Evolutionary conservation across 2,888 invertebrate species (phyloP), one percentile per base, ranked within the genome.

Genomic region (Argyresthia goedartella): DNA sequence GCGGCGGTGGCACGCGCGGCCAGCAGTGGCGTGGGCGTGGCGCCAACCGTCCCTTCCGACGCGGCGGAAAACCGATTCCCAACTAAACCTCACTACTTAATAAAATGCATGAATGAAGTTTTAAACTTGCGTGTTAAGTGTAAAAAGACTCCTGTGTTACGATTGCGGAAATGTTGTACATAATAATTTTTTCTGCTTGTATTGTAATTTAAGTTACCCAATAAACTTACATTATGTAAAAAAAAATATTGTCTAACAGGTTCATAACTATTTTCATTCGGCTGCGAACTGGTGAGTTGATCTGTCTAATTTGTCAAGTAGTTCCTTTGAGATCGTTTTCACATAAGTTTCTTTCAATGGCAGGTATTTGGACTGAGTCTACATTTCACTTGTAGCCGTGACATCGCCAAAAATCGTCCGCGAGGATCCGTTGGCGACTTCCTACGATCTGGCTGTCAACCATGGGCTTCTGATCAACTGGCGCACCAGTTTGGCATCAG

Each of bases 161-260:
- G 63, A 64, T 63, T 71, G 71, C 66, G 65, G 67, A 71, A 70
- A 74, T 73, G 78, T 80, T 85, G 85, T 84, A 84, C 62, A 85
- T 81, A 82, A 70, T 77, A 77, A 69, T 75, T 69, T 75, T 69
- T 69, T 66, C 73, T 70, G 74, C 81, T 76, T 81, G 69, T 78
- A 73, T 71, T 76, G 39, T 75, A 74, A 73, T 69, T 75, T 65
- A 58, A 63, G 76, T 74, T 76, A 71, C 66, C 76, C 65, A 67
- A 73, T 62, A 75, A 73, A 76, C 73, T 81, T 78, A 78, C 73
- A 67, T 69, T 71, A 66, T 73, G 73, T 75, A 76, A 74, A 72
- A 65, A 68, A 63, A 72, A 73, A 73, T 69, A 64, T 61, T 58
- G 59, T 59, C 56, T 54, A 64, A 67, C 55, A 63, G 56, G 69